Evolutionary conservation across 2,797 vertebrate genomes (phyloP), one percentile per base, ranked within the genome.

Genomic region (Bucorvus abyssinicus): DNA sequence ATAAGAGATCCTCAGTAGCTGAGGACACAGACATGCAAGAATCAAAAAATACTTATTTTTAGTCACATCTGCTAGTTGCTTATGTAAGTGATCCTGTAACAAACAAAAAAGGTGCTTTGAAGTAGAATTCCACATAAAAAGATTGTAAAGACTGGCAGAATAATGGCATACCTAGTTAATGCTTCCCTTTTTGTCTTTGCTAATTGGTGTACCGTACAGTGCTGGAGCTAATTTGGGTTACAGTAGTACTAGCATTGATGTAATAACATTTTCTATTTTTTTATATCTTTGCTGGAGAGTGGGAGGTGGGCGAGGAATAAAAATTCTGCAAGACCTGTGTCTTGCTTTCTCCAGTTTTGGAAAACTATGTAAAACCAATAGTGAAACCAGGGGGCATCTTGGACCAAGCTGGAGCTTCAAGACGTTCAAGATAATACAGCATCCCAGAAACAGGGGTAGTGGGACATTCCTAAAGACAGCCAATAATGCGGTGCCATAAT

Each of bases 21-120:
- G 79, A 89, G 45, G 34, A 87, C 11, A 55, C 14, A 64, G 60
- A 42, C 60, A 40, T 0, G 5, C 89, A 90, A 36, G 49, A 74
- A 57, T 80, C 91, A 83, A 53, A 80, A 89, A 87, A 94, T 26
- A 50, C 30, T 94, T 60, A 86, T 78, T 96, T 94, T 91, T 92
- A 94, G 61, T 81, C 65, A 64, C 0, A 3, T 92, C 78, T 90
- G 53, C 30, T 84, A 55, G 26, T 57, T 80, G 71, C 61, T 92
- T 94, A 81, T 92, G 38, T 91, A 95, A 96, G 64, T 34, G 61
- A 89, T 81, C 82, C 75, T 60, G 32, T 52, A 79, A 65, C 79
- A 94, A 95, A 86, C 42, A 78, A 75, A 27, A 89, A 87, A 87
- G 55, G 50, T 1, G 0, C 87, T 96, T 95, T 95, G 85, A 97